Percentiles rank a stretch among this genome's conserved stretches.
Evolutionary conservation across 2,888 invertebrate species (phyloP).

Genomic region (Phymatocera aterrima): DNA sequence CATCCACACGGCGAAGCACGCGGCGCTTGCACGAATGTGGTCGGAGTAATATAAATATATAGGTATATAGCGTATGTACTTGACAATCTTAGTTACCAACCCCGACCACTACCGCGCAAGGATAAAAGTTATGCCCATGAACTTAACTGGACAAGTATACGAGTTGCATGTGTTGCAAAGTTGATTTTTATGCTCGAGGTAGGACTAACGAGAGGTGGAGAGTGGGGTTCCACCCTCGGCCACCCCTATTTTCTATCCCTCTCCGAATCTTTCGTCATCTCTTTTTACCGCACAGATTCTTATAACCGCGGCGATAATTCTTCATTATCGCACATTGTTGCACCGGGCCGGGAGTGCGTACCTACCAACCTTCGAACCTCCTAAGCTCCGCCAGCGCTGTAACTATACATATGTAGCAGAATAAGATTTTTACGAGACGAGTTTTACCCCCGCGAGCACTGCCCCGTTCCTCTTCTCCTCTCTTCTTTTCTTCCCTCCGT

Average conservation of each 20-base stretch:
- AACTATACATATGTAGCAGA: slow-evolving; percentile 38
- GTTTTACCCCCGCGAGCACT: background rate
- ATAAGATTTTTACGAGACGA: slow-evolving; percentile 54
- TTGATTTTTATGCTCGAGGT: slow-evolving; percentile 37
- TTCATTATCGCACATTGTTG: slow-evolving; percentile 75
- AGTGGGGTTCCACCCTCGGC: background rate
- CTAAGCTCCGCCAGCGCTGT: slow-evolving; percentile 47
- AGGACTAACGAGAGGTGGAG: slow-evolving; percentile 33
- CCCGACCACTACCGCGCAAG: no score
- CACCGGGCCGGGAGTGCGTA: slow-evolving; percentile 50
- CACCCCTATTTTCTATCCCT: background rate
- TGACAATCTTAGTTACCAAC: background rate
- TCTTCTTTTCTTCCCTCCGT: no score
- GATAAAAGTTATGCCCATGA: slow-evolving; percentile 12
- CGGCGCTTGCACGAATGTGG: no score
- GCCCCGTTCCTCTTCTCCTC: background rate
- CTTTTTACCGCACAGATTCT: slow-evolving; percentile 54
- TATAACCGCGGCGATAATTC: slow-evolving; percentile 72
- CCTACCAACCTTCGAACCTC: slow-evolving; percentile 48
- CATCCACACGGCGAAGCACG: no score
- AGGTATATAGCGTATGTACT: background rate
- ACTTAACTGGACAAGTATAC: background rate
- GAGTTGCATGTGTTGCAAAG: background rate
- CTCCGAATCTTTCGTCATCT: slow-evolving; percentile 12
- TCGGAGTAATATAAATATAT: no score